These are phyloP conservation scores for Schizaphis graminum DNA, from an alignment of 2,888 invertebrate species.

Conservation along the genomic window DNA sequence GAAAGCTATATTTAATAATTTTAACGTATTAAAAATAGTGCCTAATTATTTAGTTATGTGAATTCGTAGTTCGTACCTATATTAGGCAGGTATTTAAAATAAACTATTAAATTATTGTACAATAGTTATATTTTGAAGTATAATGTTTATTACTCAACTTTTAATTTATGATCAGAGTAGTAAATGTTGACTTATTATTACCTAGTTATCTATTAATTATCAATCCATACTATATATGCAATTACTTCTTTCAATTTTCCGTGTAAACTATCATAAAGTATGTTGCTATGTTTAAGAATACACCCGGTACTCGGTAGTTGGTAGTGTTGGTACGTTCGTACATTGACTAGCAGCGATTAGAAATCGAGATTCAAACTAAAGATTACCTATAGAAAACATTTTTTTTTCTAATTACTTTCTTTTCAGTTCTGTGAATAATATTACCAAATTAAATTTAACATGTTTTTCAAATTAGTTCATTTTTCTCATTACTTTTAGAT, in stretches of 20 bases:
- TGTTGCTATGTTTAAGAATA: background rate
- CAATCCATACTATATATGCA: background rate
- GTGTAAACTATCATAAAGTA: background rate
- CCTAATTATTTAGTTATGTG: background rate
- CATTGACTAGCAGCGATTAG: slow-evolving; percentile 24
- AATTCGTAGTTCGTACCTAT: background rate
- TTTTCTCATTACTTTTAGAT: background rate
- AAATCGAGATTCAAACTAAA: slow-evolving; percentile 36
- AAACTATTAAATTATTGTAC: background rate
- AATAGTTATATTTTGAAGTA: background rate
- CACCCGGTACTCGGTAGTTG: background rate
- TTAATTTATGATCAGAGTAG: background rate
- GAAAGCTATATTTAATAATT: background rate
- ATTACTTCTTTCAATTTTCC: background rate
- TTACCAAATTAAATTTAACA: background rate
- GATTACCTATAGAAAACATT: background rate
- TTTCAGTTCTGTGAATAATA: background rate
- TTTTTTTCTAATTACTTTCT: slow-evolving; percentile 9
- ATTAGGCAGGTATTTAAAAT: background rate
- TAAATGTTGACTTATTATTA: background rate
- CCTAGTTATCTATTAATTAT: background rate
- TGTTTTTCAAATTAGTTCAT: background rate
- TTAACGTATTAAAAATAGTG: background rate
- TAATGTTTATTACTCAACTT: background rate
- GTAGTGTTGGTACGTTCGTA: background rate